Evolutionary conservation across 2,797 vertebrate species (phyloP), one percentile per base, ranked within the genome.

Genomic region (Coluber constrictor): DNA sequence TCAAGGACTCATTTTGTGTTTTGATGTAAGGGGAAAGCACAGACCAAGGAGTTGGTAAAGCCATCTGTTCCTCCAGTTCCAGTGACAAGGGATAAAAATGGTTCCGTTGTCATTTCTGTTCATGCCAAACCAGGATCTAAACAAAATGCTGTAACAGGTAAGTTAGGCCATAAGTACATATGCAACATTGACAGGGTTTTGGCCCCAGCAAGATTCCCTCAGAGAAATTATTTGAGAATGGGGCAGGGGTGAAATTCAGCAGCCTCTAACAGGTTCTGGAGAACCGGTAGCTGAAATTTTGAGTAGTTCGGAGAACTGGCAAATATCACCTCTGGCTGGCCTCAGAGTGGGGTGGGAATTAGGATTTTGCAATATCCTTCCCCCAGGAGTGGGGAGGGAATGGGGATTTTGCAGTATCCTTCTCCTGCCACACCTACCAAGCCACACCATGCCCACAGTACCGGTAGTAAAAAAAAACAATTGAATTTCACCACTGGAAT

Each of bases 71-170:
- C 95, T 10, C 25, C 63, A 11, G 96, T 98, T 23, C 98, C 98
- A 0, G 98, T 99, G 94, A 57, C 93, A 10, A 95, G 88, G 6
- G 98, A 98, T 93, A 97, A 97, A 89, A 98, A 92, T 1, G 98
- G 98, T 1, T 94, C 96, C 0, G 96, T 99, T 32, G 97, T 96
- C 86, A 97, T 99, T 11, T 93, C 96, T 20, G 96, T 99, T 88
- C 98, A 97, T 54, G 99, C 98, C 27, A 99, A 99, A 95, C 99
- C 99, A 1, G 98, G 99, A 16, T 96, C 98, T 93, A 99, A 98
- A 94, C 98, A 97, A 93, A 99, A 98, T 94, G 97, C 98, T 32
- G 93, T 99, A 59, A 99, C 99, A 98, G 99, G 99, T 99, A 95
- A 23, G 83, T 57, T 63, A 8, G 10, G 57, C 55, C 29, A 18